A percentile compares a stretch with the other conserved stretches of the same genome.
These are phyloP conservation scores for Erythrocercus mccallii DNA, from an alignment of 2,113 vertebrate genomes.

Conservation along the genomic window DNA sequence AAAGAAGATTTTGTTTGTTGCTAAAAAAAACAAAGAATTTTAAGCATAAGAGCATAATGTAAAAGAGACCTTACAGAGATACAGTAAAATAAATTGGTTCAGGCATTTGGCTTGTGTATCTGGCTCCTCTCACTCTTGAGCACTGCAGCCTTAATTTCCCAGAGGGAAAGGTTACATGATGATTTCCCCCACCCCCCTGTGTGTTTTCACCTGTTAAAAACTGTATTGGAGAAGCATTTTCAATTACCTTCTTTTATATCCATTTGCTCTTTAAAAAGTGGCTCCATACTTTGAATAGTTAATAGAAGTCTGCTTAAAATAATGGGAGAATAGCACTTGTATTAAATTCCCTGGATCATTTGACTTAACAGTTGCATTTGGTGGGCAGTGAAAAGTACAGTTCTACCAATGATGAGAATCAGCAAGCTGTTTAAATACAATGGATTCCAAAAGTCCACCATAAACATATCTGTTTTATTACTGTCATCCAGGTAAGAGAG, in stretches of 20 bases:
- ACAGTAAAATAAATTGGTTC: neutral
- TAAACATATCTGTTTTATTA: conserved; percentile 66
- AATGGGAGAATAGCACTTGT: neutral
- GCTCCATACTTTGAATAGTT: conserved; percentile 20
- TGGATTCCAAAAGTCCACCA: conserved; percentile 54
- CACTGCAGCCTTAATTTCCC: neutral
- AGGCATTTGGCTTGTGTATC: neutral
- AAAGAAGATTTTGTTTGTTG: neutral
- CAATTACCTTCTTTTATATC: neutral
- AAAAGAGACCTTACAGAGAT: neutral
- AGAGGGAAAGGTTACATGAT: neutral
- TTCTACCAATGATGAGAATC: conserved; percentile 19
- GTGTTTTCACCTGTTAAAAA: neutral
- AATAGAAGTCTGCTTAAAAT: conserved; percentile 33
- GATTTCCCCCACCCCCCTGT: neutral
- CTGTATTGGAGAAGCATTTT: neutral
- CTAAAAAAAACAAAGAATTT: neutral
- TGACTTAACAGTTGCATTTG: conserved; percentile 35
- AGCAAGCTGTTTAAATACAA: conserved; percentile 54
- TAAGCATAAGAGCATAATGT: neutral
- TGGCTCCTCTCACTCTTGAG: neutral
- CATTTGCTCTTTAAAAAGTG: too few species aligned
- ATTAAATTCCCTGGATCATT: conserved; percentile 38
- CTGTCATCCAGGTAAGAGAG: conserved; percentile 63
- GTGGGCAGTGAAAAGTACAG: conserved; percentile 1